Evolutionary conservation across 2,797 vertebrate species (phyloP), one percentile per base, ranked within the genome.

Genomic region (Zenarchopterus dispar): DNA sequence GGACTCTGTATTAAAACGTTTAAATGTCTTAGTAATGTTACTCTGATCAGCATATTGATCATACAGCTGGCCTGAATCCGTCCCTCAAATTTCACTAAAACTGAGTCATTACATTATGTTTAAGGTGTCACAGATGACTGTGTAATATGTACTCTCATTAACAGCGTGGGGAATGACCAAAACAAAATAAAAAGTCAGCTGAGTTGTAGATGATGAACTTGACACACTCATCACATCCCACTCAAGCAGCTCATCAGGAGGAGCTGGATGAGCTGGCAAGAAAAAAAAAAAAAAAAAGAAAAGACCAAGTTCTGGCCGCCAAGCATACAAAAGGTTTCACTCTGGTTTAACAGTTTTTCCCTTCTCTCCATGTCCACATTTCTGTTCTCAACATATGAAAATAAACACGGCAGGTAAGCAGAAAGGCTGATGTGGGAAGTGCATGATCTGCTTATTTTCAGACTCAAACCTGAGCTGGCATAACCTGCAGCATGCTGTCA

Each of bases 181-280:
- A 9, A 33, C 8, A 36, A 10, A n/a, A n/a, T n/a, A n/a, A 36
- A 36, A 13, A 36, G 9, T 11, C 3, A 28, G 28, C 28, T 6
- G 28, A 39, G 13, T 39, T 13, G 13, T 10, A 8, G 9, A 11
- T 39, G 4, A 39, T 67, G 50, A 67, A 56, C 8, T 46, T 49
- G 51, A 26, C 62, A 56, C 67, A 36, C 33, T 70, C 65, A 44
- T 56, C 70, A 47, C 46, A 17, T 19, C 39, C 8, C 24, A 43
- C 47, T 56, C 49, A 8, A 42, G 44, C 6, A 45, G 41, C 60
- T 66, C 70, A 73, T 78, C 74, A 63, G 44, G 42, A 16, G 26
- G 53, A 69, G 54, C 44, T 44, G 53, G 1, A 36, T 8, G 41
- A 72, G 49, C 23, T 22, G 47, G 41, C 6, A 62, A 33, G n/a